Base-by-base conservation (phyloP, 2,113 vertebrate genomes). In the Pteronura brasiliensis region DNA sequence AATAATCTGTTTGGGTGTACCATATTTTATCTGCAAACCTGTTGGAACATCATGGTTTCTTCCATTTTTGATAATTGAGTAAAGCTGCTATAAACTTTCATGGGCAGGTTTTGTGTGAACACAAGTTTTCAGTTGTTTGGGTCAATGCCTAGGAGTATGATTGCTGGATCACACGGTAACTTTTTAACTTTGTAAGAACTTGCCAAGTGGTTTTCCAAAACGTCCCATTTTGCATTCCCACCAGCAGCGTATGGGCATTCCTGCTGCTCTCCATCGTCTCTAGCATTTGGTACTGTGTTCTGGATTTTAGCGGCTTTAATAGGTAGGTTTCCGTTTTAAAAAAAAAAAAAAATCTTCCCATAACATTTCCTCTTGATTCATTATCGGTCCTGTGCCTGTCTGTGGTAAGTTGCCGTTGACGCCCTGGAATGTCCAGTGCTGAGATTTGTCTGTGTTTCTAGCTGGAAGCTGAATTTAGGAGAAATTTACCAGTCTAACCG, bases 241-340 rank as follows among this genome's bases (percentile, higher is more conserved):
- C 15, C 14, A 1, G 57, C 13, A 15, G 0, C 7, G 31, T 34
- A 2, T 2, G 11, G 18, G 72, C 2, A 0, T 17, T 31, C 36
- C 17, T 57, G 4, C 13, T 34, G 21, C 39, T 49, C 25, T 6
- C 9, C 18, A 15, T 57, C 3, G 44, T 86, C 49, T 25, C 6
- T 7, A 15, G n/a, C 11, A 18, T 20, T 69, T 72, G 65, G 2
- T 36, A 42, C 4, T 23, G 1, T 44, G 13, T 9, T 72, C 21
- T 67, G 12, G 9, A 7, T 87, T 72, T 94, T 67, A 93, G 47
- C 6, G 1, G 3, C 67, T 55, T 20, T 61, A 59, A 36, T 47
- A 57, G 21, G 11, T 42, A 6, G 14, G 34, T 39, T 61, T 61
- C 23, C 25, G 21, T 65, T 91, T 4, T 18, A 59, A 23, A 12